Evolutionary conservation across 2,888 invertebrate species (phyloP).

Genomic region (Amiota minor): DNA sequence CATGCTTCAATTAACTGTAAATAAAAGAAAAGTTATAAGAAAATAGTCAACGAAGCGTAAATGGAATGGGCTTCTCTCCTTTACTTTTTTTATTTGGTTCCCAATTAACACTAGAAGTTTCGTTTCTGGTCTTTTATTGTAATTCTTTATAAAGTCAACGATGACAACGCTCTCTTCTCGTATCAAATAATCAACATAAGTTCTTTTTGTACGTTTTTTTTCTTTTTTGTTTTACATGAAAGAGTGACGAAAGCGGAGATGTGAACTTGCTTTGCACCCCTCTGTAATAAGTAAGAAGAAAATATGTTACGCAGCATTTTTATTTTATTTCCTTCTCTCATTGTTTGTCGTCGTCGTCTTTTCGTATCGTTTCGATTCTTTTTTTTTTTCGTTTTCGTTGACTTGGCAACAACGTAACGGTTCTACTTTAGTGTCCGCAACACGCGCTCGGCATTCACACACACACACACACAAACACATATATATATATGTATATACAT

Average conservation of each 20-base stretch:
- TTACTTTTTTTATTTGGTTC: too few relatives aligned
- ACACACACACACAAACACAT: slow-evolving; percentile 2
- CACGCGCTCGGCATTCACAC: slow-evolving; percentile 30
- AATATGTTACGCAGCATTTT: slow-evolving; percentile 40
- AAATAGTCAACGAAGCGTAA: too few relatives aligned
- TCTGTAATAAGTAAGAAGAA: slow-evolving; percentile 3
- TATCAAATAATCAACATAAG: neutral
- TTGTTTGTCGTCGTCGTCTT: neutral
- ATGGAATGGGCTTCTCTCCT: too few relatives aligned
- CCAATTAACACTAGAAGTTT: too few relatives aligned
- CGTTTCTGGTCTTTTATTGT: too few relatives aligned
- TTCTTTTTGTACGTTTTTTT: slow-evolving; percentile 30
- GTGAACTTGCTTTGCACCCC: slow-evolving; percentile 35
- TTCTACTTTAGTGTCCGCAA: neutral
- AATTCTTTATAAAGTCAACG: too few relatives aligned
- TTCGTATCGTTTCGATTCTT: too few relatives aligned
- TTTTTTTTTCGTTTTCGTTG: neutral
- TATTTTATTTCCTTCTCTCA: slow-evolving; percentile 31
- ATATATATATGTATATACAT: slow-evolving; percentile 28
- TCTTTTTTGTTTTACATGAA: slow-evolving; percentile 15
- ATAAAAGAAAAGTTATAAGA: neutral
- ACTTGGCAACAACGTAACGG: slow-evolving; percentile 31
- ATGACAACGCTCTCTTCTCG: neutral
- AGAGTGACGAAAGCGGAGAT: neutral
- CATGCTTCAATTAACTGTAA: slow-evolving; percentile 13